Evolutionary conservation across 2,113 vertebrate species (phyloP).

Genomic region (Heliornis fulica): DNA sequence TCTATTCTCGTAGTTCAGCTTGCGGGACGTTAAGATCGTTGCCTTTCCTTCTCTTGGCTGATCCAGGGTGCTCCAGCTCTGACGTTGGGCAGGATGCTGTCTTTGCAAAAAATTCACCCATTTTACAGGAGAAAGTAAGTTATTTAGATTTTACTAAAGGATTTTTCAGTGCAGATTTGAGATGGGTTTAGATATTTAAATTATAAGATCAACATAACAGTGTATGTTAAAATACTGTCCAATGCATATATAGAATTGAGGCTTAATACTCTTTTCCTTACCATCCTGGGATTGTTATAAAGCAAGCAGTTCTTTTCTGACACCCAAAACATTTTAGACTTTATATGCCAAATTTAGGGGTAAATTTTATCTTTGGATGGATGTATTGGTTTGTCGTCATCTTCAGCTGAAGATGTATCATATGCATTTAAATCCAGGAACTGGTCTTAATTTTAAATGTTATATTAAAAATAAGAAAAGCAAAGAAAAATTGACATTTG

Average conservation of each 20-base stretch:
- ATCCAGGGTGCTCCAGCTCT: neutral
- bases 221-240: neutral
- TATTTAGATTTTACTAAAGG: neutral
- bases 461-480: neutral
- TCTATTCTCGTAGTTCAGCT: neutral
- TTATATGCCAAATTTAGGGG: neutral
- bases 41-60: neutral
- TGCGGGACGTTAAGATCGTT: fast-evolving
- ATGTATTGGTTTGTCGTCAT: fast-evolving
- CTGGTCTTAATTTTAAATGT: neutral
- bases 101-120: neutral
- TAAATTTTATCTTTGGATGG: neutral
- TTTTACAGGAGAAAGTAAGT: neutral
- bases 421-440: neutral
- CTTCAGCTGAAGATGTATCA: neutral
- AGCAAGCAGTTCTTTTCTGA: neutral
- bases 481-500: neutral
- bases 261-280: neutral
- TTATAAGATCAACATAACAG: neutral
- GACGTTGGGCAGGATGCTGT: fast-evolving
- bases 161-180: neutral
- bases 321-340: neutral
- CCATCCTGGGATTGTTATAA: neutral
- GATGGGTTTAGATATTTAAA: neutral
- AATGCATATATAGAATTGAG: neutral